phyloP scores from a whole-genome alignment of 35 echinoderm and acorn worm genomes.

The Apostichopus parvimensis region DNA sequence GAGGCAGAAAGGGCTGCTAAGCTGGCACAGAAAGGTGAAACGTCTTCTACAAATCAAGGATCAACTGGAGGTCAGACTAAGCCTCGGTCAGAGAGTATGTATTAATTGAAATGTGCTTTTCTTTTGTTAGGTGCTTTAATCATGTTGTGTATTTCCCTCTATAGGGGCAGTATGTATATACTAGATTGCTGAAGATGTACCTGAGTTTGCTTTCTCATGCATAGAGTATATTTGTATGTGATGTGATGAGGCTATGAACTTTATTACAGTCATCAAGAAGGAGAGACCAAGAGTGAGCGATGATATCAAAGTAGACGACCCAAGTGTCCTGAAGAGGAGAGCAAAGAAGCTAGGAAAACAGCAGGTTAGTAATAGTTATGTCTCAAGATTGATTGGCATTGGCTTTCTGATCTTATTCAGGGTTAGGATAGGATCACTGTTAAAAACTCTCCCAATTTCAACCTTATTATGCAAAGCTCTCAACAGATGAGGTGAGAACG shows the following conservation, averaged over 20 bases:
- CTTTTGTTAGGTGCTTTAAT: no score
- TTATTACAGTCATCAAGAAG: slow-evolving; percentile 50
- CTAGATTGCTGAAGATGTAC: no score
- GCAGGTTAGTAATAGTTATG: slow-evolving; percentile 49
- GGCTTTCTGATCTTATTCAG: no score
- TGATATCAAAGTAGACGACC: slow-evolving; percentile 78
- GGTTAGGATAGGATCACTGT: no score
- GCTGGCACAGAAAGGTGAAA: slow-evolving; percentile 39
- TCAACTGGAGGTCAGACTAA: slow-evolving; percentile 54
- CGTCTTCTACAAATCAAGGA: background rate
- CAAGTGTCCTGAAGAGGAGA: slow-evolving; percentile 80
- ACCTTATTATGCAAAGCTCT: slow-evolving; percentile 25
- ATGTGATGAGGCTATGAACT: no score
- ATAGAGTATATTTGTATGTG: no score
- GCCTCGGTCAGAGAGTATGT: background rate
- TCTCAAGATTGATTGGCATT: no score
- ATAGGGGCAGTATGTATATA: no score
- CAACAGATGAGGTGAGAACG: slow-evolving; percentile 89
- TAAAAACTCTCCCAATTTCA: no score
- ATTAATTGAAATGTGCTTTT: background rate
- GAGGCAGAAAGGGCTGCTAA: slow-evolving; percentile 85
- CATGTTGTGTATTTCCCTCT: no score
- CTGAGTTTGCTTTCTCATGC: no score
- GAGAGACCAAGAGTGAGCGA: slow-evolving; percentile 73
- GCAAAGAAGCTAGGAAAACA: slow-evolving; percentile 91